These are phyloP conservation scores for Halcyon senegalensis DNA, from an alignment of 2,113 vertebrate species.

Conservation along the genomic window DNA sequence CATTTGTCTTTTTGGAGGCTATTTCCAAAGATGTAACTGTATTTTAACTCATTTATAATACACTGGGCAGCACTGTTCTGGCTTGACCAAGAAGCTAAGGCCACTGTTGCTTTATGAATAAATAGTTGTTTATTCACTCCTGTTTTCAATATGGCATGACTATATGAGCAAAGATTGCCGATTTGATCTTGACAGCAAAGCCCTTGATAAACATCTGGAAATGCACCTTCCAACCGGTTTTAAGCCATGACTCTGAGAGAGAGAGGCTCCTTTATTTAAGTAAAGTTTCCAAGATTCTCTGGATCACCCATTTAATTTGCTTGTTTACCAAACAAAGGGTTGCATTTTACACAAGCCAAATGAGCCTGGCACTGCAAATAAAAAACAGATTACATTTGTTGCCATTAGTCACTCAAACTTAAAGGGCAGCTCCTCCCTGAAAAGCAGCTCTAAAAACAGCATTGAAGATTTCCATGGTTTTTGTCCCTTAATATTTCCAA, in stretches of 20 bases:
- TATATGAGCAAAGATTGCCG: neutral
- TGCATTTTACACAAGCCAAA: slow-evolving; percentile 71
- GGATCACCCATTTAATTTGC: slow-evolving; percentile 69
- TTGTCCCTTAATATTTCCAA: slow-evolving; percentile 34
- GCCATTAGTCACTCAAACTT: slow-evolving; percentile 62
- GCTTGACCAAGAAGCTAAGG: neutral
- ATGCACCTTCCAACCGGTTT: slow-evolving; percentile 25
- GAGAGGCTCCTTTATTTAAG: slow-evolving; percentile 52
- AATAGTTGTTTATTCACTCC: neutral
- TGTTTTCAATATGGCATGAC: neutral
- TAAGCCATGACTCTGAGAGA: neutral
- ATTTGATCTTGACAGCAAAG: slow-evolving; percentile 5
- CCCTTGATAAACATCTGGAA: slow-evolving; percentile 45
- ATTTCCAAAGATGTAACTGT: neutral
- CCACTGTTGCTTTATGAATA: neutral
- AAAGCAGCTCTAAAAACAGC: slow-evolving; percentile 44
- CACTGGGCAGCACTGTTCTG: neutral
- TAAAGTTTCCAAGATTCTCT: slow-evolving; percentile 67
- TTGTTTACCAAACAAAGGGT: slow-evolving; percentile 74
- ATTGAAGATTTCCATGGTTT: slow-evolving; percentile 34
- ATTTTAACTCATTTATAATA: neutral
- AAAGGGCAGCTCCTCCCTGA: slow-evolving; percentile 69
- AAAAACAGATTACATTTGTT: slow-evolving; percentile 67
- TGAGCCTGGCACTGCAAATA: slow-evolving; percentile 73
- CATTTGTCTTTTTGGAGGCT: neutral